Percentiles rank a stretch among this genome's conserved stretches.
Evolutionary conservation across 2,113 vertebrate species (phyloP).

Genomic region (Azemiops feae): DNA sequence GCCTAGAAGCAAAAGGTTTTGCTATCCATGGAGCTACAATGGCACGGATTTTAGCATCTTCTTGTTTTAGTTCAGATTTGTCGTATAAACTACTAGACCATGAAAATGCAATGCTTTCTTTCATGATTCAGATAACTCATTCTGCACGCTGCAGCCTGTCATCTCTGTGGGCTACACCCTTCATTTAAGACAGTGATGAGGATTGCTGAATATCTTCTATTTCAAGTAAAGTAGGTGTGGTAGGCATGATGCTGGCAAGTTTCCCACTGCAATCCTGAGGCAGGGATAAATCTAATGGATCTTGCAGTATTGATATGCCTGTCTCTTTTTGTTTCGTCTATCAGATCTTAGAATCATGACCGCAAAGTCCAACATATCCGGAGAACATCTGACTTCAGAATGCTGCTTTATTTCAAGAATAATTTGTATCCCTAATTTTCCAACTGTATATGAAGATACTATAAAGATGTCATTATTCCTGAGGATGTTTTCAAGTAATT

Average conservation of each 20-base stretch:
- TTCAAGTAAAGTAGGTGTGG: slow-evolving; percentile 52
- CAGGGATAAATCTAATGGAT: slow-evolving; percentile 45
- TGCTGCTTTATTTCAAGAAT: not conserved
- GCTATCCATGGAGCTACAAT: not conserved
- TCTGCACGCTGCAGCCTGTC: slow-evolving; percentile 49
- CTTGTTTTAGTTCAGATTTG: not conserved
- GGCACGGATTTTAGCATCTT: not conserved
- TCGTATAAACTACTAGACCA: not conserved
- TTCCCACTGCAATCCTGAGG: slow-evolving; percentile 34
- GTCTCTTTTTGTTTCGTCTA: not conserved
- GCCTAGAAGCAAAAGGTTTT: not conserved
- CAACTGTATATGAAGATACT: not conserved
- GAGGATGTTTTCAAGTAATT: not conserved
- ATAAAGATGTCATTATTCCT: not conserved
- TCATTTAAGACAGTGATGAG: slow-evolving; percentile 36
- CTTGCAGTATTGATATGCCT: not conserved
- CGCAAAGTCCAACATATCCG: not conserved
- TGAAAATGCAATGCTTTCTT: not conserved
- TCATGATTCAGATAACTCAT: slow-evolving; percentile 38
- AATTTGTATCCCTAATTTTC: not conserved
- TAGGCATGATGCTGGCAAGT: slow-evolving; percentile 39
- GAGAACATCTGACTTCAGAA: not conserved
- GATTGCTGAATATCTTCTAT: slow-evolving; percentile 48
- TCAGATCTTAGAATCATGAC: not conserved
- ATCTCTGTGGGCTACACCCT: slow-evolving; percentile 41